These are phyloP conservation scores for Cartodere bifasciata DNA, from an alignment of 2,888 invertebrate genomes.

Conservation along the genomic window DNA sequence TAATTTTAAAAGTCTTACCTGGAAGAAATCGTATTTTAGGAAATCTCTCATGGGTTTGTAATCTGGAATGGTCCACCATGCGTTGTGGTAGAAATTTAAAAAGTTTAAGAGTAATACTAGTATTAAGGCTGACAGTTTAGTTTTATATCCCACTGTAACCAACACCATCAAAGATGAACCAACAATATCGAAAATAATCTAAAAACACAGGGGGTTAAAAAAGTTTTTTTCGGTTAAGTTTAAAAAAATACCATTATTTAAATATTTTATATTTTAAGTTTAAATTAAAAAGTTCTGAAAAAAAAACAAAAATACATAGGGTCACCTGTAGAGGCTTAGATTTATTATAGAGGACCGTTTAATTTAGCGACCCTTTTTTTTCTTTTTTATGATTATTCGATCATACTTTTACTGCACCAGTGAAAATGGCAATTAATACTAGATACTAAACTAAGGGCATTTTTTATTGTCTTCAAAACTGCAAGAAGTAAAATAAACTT, in stretches of 20 bases:
- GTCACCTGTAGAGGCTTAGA: too few relatives aligned
- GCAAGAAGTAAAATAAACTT: slow-evolving; percentile 18
- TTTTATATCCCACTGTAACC: slow-evolving; percentile 96
- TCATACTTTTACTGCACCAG: too few relatives aligned
- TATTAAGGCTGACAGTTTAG: slow-evolving; percentile 91
- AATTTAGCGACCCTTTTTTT: too few relatives aligned
- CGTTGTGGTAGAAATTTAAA: slow-evolving; percentile 94
- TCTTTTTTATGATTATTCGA: too few relatives aligned
- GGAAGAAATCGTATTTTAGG: slow-evolving; percentile 99
- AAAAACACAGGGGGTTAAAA: too few relatives aligned
- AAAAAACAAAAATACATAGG: too few relatives aligned
- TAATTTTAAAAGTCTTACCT: slow-evolving; percentile 48
- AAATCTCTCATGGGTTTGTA: slow-evolving; percentile 96
- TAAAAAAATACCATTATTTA: too few relatives aligned
- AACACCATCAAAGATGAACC: slow-evolving; percentile 91
- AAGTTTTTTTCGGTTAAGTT: too few relatives aligned
- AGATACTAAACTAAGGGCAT: too few relatives aligned
- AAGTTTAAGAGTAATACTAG: slow-evolving; percentile 78
- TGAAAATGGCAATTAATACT: too few relatives aligned
- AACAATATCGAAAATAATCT: slow-evolving; percentile 84
- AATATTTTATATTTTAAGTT: slow-evolving; percentile 3
- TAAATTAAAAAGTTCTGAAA: too few relatives aligned
- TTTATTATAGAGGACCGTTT: too few relatives aligned
- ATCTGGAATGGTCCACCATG: slow-evolving; percentile 94
- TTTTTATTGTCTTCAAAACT: slow-evolving; percentile 1